Evolutionary conservation across 2,888 invertebrate species (phyloP), one percentile per base, ranked within the genome.

Genomic region (Cerastis rubricosa): DNA sequence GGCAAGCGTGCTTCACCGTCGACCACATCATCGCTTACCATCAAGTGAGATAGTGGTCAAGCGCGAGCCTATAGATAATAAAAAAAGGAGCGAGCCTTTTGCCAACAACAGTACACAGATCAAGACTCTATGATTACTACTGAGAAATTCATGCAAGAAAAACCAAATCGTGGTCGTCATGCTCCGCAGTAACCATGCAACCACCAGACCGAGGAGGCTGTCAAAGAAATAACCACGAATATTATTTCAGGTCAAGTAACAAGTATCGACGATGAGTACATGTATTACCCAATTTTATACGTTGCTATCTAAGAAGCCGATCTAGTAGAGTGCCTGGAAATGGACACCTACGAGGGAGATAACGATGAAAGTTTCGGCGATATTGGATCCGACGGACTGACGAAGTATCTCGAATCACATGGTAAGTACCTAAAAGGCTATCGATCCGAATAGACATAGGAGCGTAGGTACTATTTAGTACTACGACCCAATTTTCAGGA

Each of bases 281-380:
- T 22, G 17, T 59, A 71, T n/a, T 49, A 43, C 51, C 14, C 14
- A 29, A 81, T 64, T 80, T 35, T 40, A 79, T 64, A 64, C 17
- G 14, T 1, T 68, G 64, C 19, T 49, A 74, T 79, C 67, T 51
- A 2, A 14, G 40, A 69, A 47, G 3, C 68, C 68, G 64, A 65
- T 76, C 64, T 51, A 51, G 45, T 19, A 59, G 51, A 81, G 64
- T 69, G 51, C 29, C 64, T 75, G 68, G 47, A 80, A 80, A 68
- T 76, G 57, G 57, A 75, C 68, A 81, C 81, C 68, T 40, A 45
- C 35, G 49, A 25, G n/a, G 14, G 35, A 45, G 51, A 61, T 54
- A 57, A 11, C 61, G 57, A 29, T 35, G 40, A 40, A 68, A 69
- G 45, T 75, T 81, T 81, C 35, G 35, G 57, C n/a, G 43, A 64